Evolutionary conservation across 2,888 invertebrate genomes (phyloP).

Genomic region (Ptychoptera contaminata): DNA sequence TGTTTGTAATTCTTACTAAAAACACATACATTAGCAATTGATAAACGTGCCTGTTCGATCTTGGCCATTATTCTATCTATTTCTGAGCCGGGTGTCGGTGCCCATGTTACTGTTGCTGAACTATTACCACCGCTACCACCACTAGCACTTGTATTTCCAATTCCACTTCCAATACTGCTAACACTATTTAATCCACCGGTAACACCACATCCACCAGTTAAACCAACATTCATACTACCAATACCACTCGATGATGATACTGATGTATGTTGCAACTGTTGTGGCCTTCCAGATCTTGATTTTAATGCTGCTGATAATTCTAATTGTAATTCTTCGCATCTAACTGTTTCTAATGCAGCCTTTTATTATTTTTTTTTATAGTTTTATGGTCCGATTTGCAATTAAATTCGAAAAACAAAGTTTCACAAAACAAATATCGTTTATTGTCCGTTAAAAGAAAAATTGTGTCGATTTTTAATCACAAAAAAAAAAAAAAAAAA

Average conservation of each 20-base stretch:
- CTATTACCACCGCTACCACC: slow-evolving; percentile 10
- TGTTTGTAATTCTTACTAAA: not conserved
- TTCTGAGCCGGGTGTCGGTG: slow-evolving; percentile 45
- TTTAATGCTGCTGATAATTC: slow-evolving; percentile 63
- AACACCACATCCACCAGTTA: no score
- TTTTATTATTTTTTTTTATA: slow-evolving; percentile 16
- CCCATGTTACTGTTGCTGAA: slow-evolving; percentile 30
- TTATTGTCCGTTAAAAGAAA: no score
- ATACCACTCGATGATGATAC: slow-evolving; percentile 18
- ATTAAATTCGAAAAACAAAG: not conserved
- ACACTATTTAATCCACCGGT: no score
- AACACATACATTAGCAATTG: slow-evolving; percentile 25
- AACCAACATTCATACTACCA: no score
- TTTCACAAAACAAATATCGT: not conserved
- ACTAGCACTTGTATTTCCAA: slow-evolving; percentile 1
- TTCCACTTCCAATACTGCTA: not conserved
- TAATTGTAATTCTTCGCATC: slow-evolving; percentile 79
- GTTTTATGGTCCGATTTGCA: not conserved
- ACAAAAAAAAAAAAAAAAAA: no score
- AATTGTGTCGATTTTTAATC: no score
- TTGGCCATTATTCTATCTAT: slow-evolving; percentile 91
- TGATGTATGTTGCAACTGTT: slow-evolving; percentile 23
- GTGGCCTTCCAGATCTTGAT: slow-evolving; percentile 27
- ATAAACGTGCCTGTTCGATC: slow-evolving; percentile 55
- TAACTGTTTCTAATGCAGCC: slow-evolving; percentile 50